These are phyloP conservation scores for Pammene aurita DNA, from an alignment of 2,888 invertebrate genomes.

Conservation along the genomic window DNA sequence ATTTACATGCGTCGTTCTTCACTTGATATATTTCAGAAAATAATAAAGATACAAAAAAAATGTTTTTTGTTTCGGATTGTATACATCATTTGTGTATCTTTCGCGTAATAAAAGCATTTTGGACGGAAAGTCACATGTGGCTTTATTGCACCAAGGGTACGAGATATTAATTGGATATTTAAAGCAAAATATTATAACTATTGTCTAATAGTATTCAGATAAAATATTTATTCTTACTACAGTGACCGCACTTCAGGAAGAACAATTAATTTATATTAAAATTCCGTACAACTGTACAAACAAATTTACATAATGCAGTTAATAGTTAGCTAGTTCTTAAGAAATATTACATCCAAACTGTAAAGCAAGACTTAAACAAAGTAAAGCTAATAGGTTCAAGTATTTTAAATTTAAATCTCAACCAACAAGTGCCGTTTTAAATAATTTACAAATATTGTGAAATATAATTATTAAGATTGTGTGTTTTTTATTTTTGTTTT, in stretches of 20 bases:
- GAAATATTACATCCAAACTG: constrained; percentile 50
- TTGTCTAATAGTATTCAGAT: constrained; percentile 64
- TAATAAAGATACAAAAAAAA: too few species aligned
- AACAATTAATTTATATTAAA: constrained; percentile 56
- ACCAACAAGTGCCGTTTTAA: constrained; percentile 22
- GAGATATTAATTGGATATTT: constrained; percentile 66
- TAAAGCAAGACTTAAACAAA: constrained; percentile 39
- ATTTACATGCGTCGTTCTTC: too few species aligned
- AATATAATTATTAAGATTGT: too few species aligned
- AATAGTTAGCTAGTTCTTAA: constrained; percentile 52
- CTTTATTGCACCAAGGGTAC: too few species aligned
- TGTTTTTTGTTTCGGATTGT: too few species aligned
- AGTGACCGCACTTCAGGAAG: constrained; percentile 45
- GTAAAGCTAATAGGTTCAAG: constrained; percentile 26
- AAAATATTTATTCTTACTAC: constrained; percentile 64
- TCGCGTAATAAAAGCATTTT: too few species aligned
- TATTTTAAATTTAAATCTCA: constrained; percentile 16
- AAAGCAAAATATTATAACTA: constrained; percentile 71
- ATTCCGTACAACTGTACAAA: constrained; percentile 73
- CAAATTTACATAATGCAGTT: constrained; percentile 57
- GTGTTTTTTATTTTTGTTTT: neutral
- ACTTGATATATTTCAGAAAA: too few species aligned
- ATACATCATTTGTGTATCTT: too few species aligned
- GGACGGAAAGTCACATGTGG: too few species aligned
- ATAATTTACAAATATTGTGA: constrained; percentile 3